phyloP scores from a whole-genome alignment of 2,797 vertebrate genomes.

The Brotula barbata region DNA sequence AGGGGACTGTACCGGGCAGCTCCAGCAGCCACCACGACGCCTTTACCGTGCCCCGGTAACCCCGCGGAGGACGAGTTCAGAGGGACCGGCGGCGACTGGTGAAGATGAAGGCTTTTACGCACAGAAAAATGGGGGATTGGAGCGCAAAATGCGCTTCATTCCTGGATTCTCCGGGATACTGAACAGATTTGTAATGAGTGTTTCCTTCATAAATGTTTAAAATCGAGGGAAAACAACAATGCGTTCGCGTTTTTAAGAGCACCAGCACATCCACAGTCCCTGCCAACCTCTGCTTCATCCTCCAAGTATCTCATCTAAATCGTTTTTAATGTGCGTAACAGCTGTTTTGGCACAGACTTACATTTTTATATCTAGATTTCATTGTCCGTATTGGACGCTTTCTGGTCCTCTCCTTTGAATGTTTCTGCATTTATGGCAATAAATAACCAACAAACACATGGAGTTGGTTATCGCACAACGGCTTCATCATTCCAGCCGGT shows the following conservation, averaged over 20 bases:
- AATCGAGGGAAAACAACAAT: conserved; percentile 30
- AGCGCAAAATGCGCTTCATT: not conserved
- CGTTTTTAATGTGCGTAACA: conserved; percentile 15
- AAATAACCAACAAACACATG: conserved; percentile 9
- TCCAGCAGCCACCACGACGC: conserved; percentile 15
- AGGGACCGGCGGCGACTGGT: conserved; percentile 11
- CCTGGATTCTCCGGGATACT: not conserved
- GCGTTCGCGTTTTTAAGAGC: conserved; percentile 27
- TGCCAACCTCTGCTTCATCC: conserved; percentile 5
- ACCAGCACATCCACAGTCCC: conserved; percentile 33
- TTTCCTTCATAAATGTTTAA: conserved; percentile 44
- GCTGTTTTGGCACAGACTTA: not conserved
- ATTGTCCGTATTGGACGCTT: not conserved
- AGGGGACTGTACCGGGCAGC: conserved; percentile 45
- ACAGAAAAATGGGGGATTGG: conserved; percentile 15
- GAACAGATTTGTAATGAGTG: conserved; percentile 24
- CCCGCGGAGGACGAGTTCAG: conserved; percentile 5
- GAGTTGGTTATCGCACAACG: conserved; percentile 6
- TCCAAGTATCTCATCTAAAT: conserved; percentile 32
- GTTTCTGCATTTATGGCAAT: not conserved
- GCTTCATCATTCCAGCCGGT: not conserved
- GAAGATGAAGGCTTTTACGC: conserved; percentile 60
- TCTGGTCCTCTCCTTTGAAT: not conserved
- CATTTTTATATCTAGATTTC: conserved; percentile 6
- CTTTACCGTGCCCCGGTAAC: conserved; percentile 7